phyloP scores from a whole-genome alignment of 2,797 vertebrate species.

The Phoeniculus purpureus region DNA sequence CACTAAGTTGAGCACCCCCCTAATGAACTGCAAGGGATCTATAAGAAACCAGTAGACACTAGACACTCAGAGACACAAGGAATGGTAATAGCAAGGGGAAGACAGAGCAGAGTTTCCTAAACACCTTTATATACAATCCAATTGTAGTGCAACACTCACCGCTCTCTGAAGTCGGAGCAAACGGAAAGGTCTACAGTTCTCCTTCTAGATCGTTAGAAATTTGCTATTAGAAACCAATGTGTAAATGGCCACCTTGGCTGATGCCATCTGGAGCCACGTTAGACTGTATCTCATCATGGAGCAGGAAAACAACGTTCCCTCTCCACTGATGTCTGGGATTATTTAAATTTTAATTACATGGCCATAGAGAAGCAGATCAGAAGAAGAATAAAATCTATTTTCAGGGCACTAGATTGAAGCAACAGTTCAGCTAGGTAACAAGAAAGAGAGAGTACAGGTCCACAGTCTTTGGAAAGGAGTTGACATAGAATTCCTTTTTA shows the following conservation, averaged over 20 bases:
- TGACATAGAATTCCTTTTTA: neutral
- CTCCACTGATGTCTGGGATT: neutral
- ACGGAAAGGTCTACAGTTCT: neutral
- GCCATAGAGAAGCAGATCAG: neutral
- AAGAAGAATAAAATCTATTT: neutral
- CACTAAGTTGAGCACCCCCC: conserved; percentile 78
- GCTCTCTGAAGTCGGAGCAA: neutral
- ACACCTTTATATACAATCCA: neutral
- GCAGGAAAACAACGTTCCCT: neutral
- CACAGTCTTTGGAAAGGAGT: neutral
- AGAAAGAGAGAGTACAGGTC: neutral
- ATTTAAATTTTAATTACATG: neutral
- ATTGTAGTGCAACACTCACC: neutral
- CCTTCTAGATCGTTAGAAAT: neutral
- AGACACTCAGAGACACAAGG: conserved; percentile 59
- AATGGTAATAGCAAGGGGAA: neutral
- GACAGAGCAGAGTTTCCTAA: neutral
- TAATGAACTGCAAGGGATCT: conserved; percentile 78
- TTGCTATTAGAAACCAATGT: neutral
- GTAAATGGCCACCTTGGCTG: neutral
- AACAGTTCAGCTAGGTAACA: neutral
- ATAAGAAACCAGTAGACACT: conserved; percentile 61
- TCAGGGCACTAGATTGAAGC: neutral
- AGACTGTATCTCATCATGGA: neutral
- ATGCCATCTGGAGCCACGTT: neutral